Conservation (phyloP, 2,888 invertebrate genomes). For the Gandaritis pyraliata region DNA sequence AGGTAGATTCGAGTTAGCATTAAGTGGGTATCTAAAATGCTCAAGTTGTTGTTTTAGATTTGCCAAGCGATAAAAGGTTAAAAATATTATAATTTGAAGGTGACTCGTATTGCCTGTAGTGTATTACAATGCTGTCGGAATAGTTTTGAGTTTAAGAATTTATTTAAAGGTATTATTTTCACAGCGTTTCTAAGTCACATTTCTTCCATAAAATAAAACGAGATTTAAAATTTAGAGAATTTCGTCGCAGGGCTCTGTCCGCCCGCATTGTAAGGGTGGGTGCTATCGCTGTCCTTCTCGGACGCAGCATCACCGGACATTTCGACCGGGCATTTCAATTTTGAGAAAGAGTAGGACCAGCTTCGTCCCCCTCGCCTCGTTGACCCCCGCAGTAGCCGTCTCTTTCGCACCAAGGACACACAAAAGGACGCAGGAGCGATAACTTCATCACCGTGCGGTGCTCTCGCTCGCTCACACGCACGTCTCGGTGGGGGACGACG, state of each 20-base stretch:
- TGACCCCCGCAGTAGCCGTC: slow-evolving; percentile 63
- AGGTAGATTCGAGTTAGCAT: slow-evolving; percentile 41
- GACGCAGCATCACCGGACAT: slow-evolving; percentile 85
- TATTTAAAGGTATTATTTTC: slow-evolving; percentile 29
- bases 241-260: slow-evolving; percentile 77
- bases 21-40: slow-evolving; percentile 34
- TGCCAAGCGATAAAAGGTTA: slow-evolving; percentile 47
- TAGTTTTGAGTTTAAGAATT: slow-evolving; percentile 25
- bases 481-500: slow-evolving; percentile 82
- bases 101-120: slow-evolving; percentile 44
- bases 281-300: slow-evolving; percentile 83
- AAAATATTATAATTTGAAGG: slow-evolving; percentile 49
- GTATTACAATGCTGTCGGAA: slow-evolving; percentile 36
- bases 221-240: slow-evolving; percentile 79
- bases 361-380: slow-evolving; percentile 65
- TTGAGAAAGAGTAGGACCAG: slow-evolving; percentile 84
- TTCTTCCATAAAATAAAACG: slow-evolving; percentile 59
- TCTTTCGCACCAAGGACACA: slow-evolving; percentile 81
- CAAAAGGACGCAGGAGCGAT: slow-evolving; percentile 86
- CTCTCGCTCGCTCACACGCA: slow-evolving; percentile 81
- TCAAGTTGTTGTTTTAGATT: slow-evolving; percentile 46
- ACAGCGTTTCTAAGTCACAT: slow-evolving; percentile 39
- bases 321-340: slow-evolving; percentile 86
- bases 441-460: slow-evolving; percentile 81
- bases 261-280: slow-evolving; percentile 83